Conservation (phyloP, 1,140 invertebrate species). For the Drosophila setifemur region DNA sequence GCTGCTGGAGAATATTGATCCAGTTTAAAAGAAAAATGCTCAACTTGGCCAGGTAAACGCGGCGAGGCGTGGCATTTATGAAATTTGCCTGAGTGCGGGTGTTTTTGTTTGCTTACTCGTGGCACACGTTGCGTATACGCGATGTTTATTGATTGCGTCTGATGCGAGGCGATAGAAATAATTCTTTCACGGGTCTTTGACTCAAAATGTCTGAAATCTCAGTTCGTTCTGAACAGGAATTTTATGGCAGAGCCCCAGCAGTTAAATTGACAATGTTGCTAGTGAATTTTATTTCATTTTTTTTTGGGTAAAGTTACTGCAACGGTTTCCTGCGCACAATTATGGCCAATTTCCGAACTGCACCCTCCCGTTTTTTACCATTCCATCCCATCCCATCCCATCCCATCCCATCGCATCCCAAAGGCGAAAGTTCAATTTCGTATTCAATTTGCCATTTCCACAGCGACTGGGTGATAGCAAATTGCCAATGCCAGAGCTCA, state of each 20-base stretch:
- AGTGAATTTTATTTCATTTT: background rate
- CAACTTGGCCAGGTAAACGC: constrained; percentile 55
- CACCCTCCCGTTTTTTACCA: no score
- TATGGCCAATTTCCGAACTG: constrained; percentile 74
- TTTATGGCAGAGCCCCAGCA: background rate
- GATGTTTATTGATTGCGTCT: constrained; percentile 66
- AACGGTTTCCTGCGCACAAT: constrained; percentile 71
- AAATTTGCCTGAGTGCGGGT: constrained; percentile 41
- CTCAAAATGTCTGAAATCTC: background rate
- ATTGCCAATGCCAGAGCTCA: constrained; percentile 35
- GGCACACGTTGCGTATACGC: constrained; percentile 66
- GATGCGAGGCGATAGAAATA: background rate
- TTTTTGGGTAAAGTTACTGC: constrained; percentile 8
- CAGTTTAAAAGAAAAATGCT: constrained; percentile 23
- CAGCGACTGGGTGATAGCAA: constrained; percentile 32
- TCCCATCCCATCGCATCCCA: constrained; percentile 1
- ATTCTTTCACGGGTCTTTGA: background rate
- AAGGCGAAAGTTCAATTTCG: constrained; percentile 76
- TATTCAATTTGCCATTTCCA: constrained; percentile 77
- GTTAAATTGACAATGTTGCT: background rate
- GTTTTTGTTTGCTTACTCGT: no score
- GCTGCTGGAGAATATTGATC: constrained; percentile 67
- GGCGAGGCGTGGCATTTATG: constrained; percentile 52
- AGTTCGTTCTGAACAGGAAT: background rate
- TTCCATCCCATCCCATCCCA: background rate